Percentiles rank a stretch among this genome's conserved stretches.
These are phyloP conservation scores for Lepidocyrtinus sp. DNA, from an alignment of 2,888 invertebrate genomes.

Conservation along the genomic window DNA sequence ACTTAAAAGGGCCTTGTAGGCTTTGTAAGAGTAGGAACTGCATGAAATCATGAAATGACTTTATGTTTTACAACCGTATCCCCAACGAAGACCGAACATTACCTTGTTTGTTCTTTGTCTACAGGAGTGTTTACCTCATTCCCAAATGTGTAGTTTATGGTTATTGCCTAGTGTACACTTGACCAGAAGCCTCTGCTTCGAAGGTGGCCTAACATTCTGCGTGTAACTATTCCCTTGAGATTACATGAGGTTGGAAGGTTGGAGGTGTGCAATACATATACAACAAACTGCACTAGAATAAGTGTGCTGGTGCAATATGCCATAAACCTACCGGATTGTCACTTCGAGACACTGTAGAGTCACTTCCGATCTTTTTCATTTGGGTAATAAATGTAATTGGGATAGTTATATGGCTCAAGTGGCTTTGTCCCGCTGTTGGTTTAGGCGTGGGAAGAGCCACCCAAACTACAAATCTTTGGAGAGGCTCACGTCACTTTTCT, in stretches of 20 bases:
- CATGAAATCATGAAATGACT: no score
- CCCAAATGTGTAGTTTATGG: neutral
- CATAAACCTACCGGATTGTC: constrained; percentile 31
- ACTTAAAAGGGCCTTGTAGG: no score
- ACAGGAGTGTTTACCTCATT: neutral
- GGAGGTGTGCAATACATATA: no score
- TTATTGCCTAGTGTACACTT: neutral
- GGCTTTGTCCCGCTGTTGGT: constrained; percentile 42
- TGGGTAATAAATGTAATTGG: constrained; percentile 54
- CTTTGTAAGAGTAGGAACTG: no score
- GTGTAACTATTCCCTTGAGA: no score
- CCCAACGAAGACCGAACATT: no score
- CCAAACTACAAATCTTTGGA: no score
- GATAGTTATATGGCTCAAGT: constrained; percentile 42
- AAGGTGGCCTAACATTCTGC: neutral
- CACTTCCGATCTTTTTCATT: constrained; percentile 16
- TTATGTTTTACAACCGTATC: no score
- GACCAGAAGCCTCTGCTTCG: neutral
- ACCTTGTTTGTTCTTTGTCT: neutral
- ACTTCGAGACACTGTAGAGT: no score
- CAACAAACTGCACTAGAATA: no score
- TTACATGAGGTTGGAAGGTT: no score
- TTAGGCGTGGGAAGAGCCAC: constrained; percentile 27
- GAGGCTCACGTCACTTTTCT: no score
- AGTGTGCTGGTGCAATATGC: neutral